A percentile compares a stretch with the other conserved stretches of the same genome.
Conservation (phyloP, 2,888 invertebrate genomes). For the Willowsia nigromaculata region DNA sequence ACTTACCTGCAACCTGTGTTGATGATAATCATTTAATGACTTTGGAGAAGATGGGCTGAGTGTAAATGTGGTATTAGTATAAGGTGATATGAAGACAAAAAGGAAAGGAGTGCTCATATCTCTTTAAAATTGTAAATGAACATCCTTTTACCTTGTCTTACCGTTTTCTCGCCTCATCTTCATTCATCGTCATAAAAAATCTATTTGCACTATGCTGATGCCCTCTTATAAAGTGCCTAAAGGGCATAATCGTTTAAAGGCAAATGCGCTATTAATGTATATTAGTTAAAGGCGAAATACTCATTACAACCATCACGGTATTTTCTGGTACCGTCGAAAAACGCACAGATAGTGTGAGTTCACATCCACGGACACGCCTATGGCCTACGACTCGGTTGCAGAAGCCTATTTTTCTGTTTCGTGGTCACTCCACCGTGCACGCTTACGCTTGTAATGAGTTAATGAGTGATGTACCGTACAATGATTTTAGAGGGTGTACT, state of each 20-base stretch:
- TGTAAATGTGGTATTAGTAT: neutral
- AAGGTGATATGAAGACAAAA: neutral
- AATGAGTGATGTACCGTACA: neutral
- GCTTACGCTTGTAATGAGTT: neutral
- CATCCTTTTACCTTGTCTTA: conserved; percentile 26
- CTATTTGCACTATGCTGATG: neutral
- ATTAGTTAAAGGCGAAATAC: conserved; percentile 18
- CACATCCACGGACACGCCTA: conserved; percentile 31
- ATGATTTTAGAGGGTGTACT: conserved; percentile 12
- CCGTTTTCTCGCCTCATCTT: conserved; percentile 33
- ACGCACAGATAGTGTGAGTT: neutral
- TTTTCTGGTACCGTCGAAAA: conserved; percentile 22
- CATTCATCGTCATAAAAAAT: neutral
- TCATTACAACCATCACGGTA: conserved; percentile 1
- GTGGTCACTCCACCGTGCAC: conserved; percentile 27
- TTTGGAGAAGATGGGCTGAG: conserved; percentile 5
- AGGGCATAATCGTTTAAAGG: neutral
- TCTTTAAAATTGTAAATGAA: conserved; percentile 22
- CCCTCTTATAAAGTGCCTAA: neutral
- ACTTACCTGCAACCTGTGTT: conserved; percentile 17
- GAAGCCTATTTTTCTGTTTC: neutral
- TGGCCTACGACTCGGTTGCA: neutral
- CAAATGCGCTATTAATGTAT: conserved; percentile 26
- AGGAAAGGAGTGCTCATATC: conserved; percentile 7
- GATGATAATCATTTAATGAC: conserved; percentile 51